phyloP scores from a whole-genome alignment of 2,888 invertebrate genomes.

The Eupithecia vulgata region DNA sequence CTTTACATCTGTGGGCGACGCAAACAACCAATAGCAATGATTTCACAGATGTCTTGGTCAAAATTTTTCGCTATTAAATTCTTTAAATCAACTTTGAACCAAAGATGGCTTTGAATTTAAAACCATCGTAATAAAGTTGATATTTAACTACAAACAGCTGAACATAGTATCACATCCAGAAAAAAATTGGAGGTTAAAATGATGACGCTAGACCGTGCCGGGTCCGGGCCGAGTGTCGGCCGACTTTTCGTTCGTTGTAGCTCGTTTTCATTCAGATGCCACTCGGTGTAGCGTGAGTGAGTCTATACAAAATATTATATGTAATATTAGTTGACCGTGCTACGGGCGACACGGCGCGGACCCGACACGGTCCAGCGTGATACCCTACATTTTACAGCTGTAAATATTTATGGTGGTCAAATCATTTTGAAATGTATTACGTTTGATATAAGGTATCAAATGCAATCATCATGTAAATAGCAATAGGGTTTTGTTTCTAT shows the following conservation, averaged over 20 bases:
- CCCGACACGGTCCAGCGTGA: no score
- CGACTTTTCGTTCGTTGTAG: no score
- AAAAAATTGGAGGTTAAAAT: no score
- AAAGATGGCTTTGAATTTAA: not conserved
- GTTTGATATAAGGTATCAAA: not conserved
- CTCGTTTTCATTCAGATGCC: no score
- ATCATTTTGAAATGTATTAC: not conserved
- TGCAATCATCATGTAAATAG: not conserved
- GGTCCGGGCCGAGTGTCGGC: no score
- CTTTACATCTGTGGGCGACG: not conserved
- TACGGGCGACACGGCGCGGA: no score
- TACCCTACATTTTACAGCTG: no score
- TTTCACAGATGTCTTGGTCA: not conserved
- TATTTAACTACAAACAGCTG: not conserved
- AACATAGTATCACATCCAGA: no score
- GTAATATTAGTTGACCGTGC: no score
- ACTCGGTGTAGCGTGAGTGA: no score
- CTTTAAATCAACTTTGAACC: not conserved
- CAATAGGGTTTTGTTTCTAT: slow-evolving; percentile 37
- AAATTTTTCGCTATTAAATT: not conserved
- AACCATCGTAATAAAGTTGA: slow-evolving; percentile 1
- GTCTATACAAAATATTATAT: no score
- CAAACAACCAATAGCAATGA: not conserved
- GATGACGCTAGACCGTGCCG: no score
- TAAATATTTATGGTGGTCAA: not conserved